Percentiles rank a stretch among this genome's conserved stretches.
Evolutionary conservation across 2,888 invertebrate genomes (phyloP).

Genomic region (Ochropleura plecta): DNA sequence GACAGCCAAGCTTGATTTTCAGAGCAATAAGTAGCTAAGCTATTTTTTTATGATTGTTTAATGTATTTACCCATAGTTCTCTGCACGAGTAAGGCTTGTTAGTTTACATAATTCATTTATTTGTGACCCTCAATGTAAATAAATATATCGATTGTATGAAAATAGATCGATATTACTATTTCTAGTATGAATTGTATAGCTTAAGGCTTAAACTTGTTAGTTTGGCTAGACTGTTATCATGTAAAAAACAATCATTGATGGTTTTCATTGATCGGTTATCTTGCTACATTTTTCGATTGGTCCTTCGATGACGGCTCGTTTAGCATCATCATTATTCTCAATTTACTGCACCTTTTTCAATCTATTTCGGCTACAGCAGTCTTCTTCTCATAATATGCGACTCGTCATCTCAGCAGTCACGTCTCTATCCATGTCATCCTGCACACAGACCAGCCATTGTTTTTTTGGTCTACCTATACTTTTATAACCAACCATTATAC

Average conservation of each 20-base stretch:
- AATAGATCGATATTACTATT: not conserved
- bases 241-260: not conserved
- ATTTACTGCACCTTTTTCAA: not conserved
- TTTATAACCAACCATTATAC: not conserved
- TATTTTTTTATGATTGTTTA: not conserved
- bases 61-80: not conserved
- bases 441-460: not conserved
- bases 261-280: not conserved
- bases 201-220: not conserved
- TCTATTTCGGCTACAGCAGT: not conserved
- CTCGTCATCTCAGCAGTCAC: not conserved
- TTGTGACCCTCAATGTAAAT: not conserved
- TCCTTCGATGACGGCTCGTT: not conserved
- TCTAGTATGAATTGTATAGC: not conserved
- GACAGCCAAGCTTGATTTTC: not conserved
- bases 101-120: not conserved
- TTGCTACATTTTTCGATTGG: not conserved
- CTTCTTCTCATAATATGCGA: not conserved
- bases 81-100: not conserved
- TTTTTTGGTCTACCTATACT: not conserved
- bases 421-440: not conserved
- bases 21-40: not conserved
- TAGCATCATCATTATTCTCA: not conserved
- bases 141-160: not conserved
- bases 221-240: not conserved